Conservation (phyloP, 2,113 vertebrate genomes). For the Aphyosemion australe region DNA sequence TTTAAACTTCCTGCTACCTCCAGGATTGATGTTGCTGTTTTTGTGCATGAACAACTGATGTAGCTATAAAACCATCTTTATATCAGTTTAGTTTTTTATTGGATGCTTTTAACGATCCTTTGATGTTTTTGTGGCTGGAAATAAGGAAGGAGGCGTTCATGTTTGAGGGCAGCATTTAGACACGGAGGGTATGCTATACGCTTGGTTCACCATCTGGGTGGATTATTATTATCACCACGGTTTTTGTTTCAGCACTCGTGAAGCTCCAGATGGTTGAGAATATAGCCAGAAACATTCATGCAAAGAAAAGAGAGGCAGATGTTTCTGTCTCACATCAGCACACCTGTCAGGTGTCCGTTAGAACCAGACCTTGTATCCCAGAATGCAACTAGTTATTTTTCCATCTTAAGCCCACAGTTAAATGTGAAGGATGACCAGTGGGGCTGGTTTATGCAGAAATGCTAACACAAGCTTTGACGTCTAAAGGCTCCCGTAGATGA, state of each 20-base stretch:
- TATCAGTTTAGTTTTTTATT: constrained; percentile 1
- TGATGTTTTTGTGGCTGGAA: background rate
- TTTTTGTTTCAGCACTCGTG: constrained; percentile 8
- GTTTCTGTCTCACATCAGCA: background rate
- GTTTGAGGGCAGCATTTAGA: too few relatives aligned
- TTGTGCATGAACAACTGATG: constrained; percentile 44
- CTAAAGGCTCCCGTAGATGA: background rate
- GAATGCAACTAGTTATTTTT: too few relatives aligned
- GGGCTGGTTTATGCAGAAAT: too few relatives aligned
- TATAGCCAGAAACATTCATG: background rate
- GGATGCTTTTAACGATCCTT: background rate
- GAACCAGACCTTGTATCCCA: too few relatives aligned
- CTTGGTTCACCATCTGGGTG: constrained; percentile 14
- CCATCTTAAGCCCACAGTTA: too few relatives aligned
- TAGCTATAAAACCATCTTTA: constrained; percentile 7
- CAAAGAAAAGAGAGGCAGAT: background rate
- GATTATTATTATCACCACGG: constrained; percentile 1
- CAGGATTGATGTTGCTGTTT: constrained; percentile 13
- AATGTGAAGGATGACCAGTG: too few relatives aligned
- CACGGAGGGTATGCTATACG: too few relatives aligned
- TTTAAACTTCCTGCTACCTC: constrained; percentile 45
- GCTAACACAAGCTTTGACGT: background rate
- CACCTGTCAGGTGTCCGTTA: background rate
- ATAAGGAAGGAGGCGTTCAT: background rate
- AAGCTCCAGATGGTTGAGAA: constrained; percentile 25